These are phyloP conservation scores for Leuciscus idus DNA, from an alignment of 2,113 vertebrate genomes.

Conservation along the genomic window DNA sequence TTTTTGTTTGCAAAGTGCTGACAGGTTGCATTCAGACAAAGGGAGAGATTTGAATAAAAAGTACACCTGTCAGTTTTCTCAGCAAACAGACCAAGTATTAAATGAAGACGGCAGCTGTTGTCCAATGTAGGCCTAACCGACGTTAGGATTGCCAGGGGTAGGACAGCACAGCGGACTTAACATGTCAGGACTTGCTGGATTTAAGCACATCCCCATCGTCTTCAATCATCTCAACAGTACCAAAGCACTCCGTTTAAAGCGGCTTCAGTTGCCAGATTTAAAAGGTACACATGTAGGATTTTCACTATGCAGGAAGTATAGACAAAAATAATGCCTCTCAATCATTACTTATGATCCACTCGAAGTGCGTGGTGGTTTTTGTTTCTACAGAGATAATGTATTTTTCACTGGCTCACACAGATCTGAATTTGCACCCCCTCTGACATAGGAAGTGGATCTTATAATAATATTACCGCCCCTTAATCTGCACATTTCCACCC, in stretches of 20 bases:
- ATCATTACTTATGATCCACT: no score
- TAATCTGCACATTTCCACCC: no score
- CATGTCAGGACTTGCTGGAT: conserved; percentile 24
- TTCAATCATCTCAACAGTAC: background rate
- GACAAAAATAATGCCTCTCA: no score
- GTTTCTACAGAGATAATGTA: no score
- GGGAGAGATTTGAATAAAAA: conserved; percentile 53
- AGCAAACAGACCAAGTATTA: conserved; percentile 62
- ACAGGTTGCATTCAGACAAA: conserved; percentile 70
- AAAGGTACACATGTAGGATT: no score
- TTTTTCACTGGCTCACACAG: no score
- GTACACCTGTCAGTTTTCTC: conserved; percentile 62
- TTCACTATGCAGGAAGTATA: no score
- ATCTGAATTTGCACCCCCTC: no score
- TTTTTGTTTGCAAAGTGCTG: conserved; percentile 70
- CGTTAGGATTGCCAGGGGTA: background rate
- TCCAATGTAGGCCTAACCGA: background rate
- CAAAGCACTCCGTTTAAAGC: conserved; percentile 27
- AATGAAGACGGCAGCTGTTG: conserved; percentile 56
- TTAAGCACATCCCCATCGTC: background rate
- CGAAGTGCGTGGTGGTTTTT: no score
- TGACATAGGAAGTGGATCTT: no score
- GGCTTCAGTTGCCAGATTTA: conserved; percentile 10
- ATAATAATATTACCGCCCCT: no score
- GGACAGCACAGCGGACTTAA: conserved; percentile 21